Conservation (phyloP, 2,797 vertebrate genomes). For the Pagetopsis macropterus region DNA sequence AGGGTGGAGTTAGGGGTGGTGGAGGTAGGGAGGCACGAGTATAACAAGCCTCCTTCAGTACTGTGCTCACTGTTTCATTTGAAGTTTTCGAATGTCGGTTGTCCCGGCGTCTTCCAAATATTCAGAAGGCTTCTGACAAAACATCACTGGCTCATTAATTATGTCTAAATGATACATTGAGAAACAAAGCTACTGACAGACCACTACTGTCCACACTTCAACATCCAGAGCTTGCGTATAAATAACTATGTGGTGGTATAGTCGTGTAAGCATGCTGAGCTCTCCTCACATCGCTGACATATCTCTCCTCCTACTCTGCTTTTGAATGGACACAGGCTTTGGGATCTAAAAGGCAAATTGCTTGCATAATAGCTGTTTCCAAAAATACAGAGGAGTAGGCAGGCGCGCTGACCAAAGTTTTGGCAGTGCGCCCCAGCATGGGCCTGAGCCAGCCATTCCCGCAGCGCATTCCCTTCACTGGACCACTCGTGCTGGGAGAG, state of each 20-base stretch:
- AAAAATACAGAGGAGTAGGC: slow-evolving; percentile 79
- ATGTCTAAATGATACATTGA: slow-evolving; percentile 38
- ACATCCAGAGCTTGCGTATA: slow-evolving; percentile 41
- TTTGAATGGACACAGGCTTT: slow-evolving; percentile 55
- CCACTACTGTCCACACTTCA: slow-evolving; percentile 45
- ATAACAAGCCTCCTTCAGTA: slow-evolving; percentile 71
- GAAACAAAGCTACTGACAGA: slow-evolving; percentile 40
- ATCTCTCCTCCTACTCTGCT: slow-evolving; percentile 56
- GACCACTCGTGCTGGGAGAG: slow-evolving; percentile 63
- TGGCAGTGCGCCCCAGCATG: slow-evolving; percentile 66
- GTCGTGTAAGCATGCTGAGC: slow-evolving; percentile 36
- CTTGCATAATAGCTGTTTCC: slow-evolving; percentile 82
- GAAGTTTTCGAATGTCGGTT: slow-evolving; percentile 48
- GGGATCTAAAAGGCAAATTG: slow-evolving; percentile 78
- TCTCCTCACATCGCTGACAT: slow-evolving; percentile 48
- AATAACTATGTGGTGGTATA: slow-evolving; percentile 31
- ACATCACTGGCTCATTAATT: slow-evolving; percentile 45
- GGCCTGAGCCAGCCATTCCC: slow-evolving; percentile 69
- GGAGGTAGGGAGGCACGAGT: slow-evolving; percentile 62
- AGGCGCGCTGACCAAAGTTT: slow-evolving; percentile 74
- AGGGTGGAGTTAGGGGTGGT: slow-evolving; percentile 67
- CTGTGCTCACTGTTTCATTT: slow-evolving; percentile 66
- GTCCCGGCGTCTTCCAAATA: slow-evolving; percentile 62
- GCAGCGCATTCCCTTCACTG: slow-evolving; percentile 59
- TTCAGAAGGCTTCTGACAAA: slow-evolving; percentile 44